Base-by-base conservation (phyloP, 2,797 vertebrate genomes). In the Gastrophryne carolinensis region DNA sequence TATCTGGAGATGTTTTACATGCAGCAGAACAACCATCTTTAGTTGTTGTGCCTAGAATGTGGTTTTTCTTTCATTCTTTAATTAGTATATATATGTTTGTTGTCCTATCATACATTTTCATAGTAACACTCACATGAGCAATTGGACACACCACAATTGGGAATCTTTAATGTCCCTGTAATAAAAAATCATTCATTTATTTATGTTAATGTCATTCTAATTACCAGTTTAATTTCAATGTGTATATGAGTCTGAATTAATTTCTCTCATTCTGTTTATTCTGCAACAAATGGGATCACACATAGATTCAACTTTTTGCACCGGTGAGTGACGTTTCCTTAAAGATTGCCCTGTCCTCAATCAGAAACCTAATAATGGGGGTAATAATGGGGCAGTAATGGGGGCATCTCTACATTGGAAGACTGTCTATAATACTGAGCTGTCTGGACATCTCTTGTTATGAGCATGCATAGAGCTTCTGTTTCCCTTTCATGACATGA, bases 231-330 rank as follows among this genome's bases (percentile, higher is more conserved):
- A 44, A 30, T 58, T 12, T 41, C 19, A 58, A 29, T 70, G 37
- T 15, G 2, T 53, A 15, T 52, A 78, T 84, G 89, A 87, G 82
- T 79, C 81, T 91, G 83, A 90, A 91, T 90, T 91, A 90, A 91
- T 88, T 89, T 80, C 89, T 92, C 88, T 93, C 87, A 89, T 96
- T 97, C 91, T 97, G 83, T 98, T 95, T 95, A 91, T 93, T 88
- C 89, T 92, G 91, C 93, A 87, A 94, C 93, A 95, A 92, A 94
- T 92, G 95, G 96, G 95, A 94, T 93, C 92, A 86, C 94, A 96
- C 17, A 93, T 98, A 98, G 98, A 98, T 99, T 94, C 98, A 99
- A 93, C 97, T 98, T 89, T 99, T 99, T 98, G 96, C 98, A 90
- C 96, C 97, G 98, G 98, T 99, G 96, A 99, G 97, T 99, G 92